Evolutionary conservation across 2,888 invertebrate genomes (phyloP).

Genomic region (Heteropelma amictum): DNA sequence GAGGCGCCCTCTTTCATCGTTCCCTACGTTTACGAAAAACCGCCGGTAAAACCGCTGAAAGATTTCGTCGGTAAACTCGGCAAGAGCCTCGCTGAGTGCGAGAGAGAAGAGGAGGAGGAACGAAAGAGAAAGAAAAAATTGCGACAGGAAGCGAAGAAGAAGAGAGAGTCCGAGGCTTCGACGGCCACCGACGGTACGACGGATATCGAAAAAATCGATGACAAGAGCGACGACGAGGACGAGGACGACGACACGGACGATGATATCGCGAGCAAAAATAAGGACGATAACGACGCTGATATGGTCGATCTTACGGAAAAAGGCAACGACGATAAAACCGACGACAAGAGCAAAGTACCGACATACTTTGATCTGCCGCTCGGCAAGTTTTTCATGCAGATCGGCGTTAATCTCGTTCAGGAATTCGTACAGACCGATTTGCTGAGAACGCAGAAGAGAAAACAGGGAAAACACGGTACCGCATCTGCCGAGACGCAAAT

Average conservation of each 20-base stretch:
- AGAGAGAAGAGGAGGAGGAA: slow-evolving; percentile 79
- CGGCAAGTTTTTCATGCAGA: slow-evolving; percentile 94
- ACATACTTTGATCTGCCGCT: slow-evolving; percentile 92
- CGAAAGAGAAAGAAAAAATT: slow-evolving; percentile 74
- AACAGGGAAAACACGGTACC: slow-evolving; percentile 84
- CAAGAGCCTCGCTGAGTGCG: slow-evolving; percentile 82
- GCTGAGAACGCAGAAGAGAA: slow-evolving; percentile 90
- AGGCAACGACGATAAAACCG: slow-evolving; percentile 54
- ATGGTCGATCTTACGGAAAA: slow-evolving; percentile 63
- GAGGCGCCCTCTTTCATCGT: slow-evolving; percentile 96
- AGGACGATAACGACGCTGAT: slow-evolving; percentile 58
- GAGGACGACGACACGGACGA: slow-evolving; percentile 71
- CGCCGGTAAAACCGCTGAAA: slow-evolving; percentile 88
- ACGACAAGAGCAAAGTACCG: slow-evolving; percentile 79
- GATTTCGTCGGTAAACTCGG: slow-evolving; percentile 84
- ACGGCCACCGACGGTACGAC: slow-evolving; percentile 72
- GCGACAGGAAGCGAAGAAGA: slow-evolving; percentile 77
- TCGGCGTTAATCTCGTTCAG: slow-evolving; percentile 93
- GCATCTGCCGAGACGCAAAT: slow-evolving; percentile 85
- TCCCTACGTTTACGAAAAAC: slow-evolving; percentile 95
- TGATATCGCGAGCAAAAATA: neutral
- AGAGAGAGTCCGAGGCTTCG: slow-evolving; percentile 65
- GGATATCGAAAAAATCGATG: slow-evolving; percentile 5
- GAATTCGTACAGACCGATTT: slow-evolving; percentile 96
- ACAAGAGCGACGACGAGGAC: slow-evolving; percentile 72